These are phyloP conservation scores for Cancer borealis DNA, from an alignment of 2,888 invertebrate species.

Conservation along the genomic window DNA sequence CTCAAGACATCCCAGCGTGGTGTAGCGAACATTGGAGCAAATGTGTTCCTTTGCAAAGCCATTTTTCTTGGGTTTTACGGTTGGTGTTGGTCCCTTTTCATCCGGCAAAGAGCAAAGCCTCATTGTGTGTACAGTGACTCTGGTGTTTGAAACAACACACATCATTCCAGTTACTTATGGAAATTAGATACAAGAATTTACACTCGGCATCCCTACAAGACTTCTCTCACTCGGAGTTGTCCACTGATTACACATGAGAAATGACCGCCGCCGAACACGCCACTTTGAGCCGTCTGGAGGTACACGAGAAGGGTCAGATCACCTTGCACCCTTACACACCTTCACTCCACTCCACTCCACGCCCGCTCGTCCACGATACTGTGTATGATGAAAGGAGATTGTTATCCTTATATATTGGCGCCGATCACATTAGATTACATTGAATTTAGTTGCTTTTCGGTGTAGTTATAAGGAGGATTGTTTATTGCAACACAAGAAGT, in stretches of 20 bases:
- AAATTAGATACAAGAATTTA: slow-evolving; percentile 59
- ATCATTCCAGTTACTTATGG: slow-evolving; percentile 57
- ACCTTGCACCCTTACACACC: background rate
- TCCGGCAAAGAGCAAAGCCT: slow-evolving; percentile 45
- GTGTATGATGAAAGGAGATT: slow-evolving; percentile 68
- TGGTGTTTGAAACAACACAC: slow-evolving; percentile 58
- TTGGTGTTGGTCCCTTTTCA: background rate
- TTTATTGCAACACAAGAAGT: background rate
- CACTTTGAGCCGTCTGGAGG: background rate
- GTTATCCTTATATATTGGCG: slow-evolving; percentile 62
- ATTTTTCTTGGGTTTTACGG: slow-evolving; percentile 53
- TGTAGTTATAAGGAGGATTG: slow-evolving; percentile 34
- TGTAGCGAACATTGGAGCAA: slow-evolving; percentile 60
- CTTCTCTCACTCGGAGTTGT: slow-evolving; percentile 64
- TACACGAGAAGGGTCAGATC: background rate
- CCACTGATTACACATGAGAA: slow-evolving; percentile 72
- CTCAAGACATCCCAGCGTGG: slow-evolving; percentile 62
- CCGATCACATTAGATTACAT: slow-evolving; percentile 63
- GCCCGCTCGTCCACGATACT: slow-evolving; percentile 38
- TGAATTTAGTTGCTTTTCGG: slow-evolving; percentile 33
- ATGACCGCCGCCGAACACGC: slow-evolving; percentile 52
- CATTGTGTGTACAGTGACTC: slow-evolving; percentile 62
- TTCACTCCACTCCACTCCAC: background rate
- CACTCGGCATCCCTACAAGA: slow-evolving; percentile 66
- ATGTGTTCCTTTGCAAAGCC: slow-evolving; percentile 61